phyloP scores from a whole-genome alignment of 2,888 invertebrate genomes.

The Nemotelus pantherinus region DNA sequence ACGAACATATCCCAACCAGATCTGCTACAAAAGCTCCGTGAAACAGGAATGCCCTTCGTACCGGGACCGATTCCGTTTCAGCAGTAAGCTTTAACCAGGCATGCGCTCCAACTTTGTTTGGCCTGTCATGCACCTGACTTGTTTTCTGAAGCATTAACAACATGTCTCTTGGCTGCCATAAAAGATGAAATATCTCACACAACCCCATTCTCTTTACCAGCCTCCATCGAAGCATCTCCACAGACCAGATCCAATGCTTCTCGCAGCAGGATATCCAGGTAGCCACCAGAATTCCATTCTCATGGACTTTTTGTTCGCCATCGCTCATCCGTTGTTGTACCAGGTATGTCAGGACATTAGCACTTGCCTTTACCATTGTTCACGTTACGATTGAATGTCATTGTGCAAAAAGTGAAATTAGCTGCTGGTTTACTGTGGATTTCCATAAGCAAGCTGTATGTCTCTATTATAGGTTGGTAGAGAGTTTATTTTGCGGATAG shows the following conservation, averaged over 20 bases:
- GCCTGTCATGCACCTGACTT: slow-evolving; percentile 36
- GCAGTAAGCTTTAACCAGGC: slow-evolving; percentile 24
- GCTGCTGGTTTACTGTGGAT: too few relatives aligned
- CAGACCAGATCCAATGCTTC: background rate
- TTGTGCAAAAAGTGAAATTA: too few relatives aligned
- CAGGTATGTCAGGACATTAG: too few relatives aligned
- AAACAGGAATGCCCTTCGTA: slow-evolving; percentile 8
- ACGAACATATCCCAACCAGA: slow-evolving; percentile 14
- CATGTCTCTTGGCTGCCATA: slow-evolving; percentile 32
- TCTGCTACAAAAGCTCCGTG: slow-evolving; percentile 19
- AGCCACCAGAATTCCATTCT: background rate
- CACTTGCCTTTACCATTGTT: background rate
- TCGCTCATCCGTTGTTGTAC: background rate
- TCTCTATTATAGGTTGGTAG: too few relatives aligned
- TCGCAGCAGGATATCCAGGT: background rate
- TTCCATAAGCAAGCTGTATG: too few relatives aligned
- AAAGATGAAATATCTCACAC: slow-evolving; percentile 27
- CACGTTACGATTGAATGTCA: background rate
- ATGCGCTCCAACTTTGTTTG: slow-evolving; percentile 35
- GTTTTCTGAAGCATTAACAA: slow-evolving; percentile 27
- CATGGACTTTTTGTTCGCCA: background rate
- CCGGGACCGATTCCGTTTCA: background rate
- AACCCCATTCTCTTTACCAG: background rate
- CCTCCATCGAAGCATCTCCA: slow-evolving; percentile 13
- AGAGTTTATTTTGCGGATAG: too few relatives aligned